Evolutionary conservation across 2,113 vertebrate species (phyloP).

Genomic region (Otocyon megalotis): DNA sequence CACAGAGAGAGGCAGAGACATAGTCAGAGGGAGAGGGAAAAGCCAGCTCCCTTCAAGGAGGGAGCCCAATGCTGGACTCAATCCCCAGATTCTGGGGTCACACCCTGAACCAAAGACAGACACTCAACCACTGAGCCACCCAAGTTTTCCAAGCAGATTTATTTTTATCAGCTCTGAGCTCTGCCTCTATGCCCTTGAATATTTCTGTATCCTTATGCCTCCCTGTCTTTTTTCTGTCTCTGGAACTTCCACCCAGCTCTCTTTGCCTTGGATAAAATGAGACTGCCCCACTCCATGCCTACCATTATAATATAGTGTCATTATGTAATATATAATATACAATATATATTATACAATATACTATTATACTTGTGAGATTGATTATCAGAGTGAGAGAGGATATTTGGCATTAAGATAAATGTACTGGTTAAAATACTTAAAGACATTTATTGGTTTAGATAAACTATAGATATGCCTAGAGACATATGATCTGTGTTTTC

Average conservation of each 20-base stretch:
- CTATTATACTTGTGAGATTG: background rate
- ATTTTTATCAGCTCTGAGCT: background rate
- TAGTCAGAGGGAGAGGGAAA: too few relatives aligned
- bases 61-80: too few relatives aligned
- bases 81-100: too few relatives aligned
- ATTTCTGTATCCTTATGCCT: background rate
- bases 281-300: accelerated
- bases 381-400: background rate
- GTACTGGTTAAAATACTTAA: background rate
- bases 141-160: background rate
- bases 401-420: background rate
- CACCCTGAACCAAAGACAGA: too few relatives aligned
- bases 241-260: background rate
- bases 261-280: background rate
- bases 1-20: too few relatives aligned
- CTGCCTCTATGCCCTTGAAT: background rate
- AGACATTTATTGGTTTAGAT: background rate
- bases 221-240: too few relatives aligned
- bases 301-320: background rate
- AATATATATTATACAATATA: background rate
- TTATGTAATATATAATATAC: background rate
- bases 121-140: too few relatives aligned
- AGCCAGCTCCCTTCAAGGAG: too few relatives aligned
- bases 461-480: background rate
- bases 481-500: background rate